Conservation (phyloP, 2,888 invertebrate genomes). For the Phoenoteleia sp. region DNA sequence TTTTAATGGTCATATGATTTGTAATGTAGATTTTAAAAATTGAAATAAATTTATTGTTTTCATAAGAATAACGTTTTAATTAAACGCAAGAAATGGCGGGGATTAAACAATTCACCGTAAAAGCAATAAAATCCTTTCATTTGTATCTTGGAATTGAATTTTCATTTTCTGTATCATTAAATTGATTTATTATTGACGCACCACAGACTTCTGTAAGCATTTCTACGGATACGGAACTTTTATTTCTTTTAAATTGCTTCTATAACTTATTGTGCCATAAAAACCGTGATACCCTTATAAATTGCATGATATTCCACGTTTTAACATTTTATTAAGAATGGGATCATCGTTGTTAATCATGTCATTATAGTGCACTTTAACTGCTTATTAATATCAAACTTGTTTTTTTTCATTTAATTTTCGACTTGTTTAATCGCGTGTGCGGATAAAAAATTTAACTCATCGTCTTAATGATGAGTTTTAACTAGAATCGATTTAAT, state of each 20-base stretch:
- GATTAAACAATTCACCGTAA: constrained; percentile 10
- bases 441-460: too few relatives aligned
- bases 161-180: constrained; percentile 51
- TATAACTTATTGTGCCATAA: constrained; percentile 59
- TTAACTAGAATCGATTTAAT: too few relatives aligned
- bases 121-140: constrained; percentile 24
- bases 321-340: constrained; percentile 57
- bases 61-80: constrained; percentile 14
- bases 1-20: constrained; percentile 12
- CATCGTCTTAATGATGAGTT: too few relatives aligned
- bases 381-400: constrained; percentile 20
- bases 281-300: constrained; percentile 53
- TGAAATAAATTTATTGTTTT: constrained; percentile 21
- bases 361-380: constrained; percentile 45
- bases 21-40: background rate
- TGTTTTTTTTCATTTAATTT: too few relatives aligned
- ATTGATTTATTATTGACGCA: constrained; percentile 45
- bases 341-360: constrained; percentile 58
- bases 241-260: constrained; percentile 56
- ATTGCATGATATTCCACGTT: constrained; percentile 49
- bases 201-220: constrained; percentile 50
- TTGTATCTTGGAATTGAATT: constrained; percentile 13
- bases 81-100: background rate
- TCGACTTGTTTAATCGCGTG: too few relatives aligned
- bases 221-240: constrained; percentile 37